Base-by-base conservation (phyloP, 2,797 vertebrate species). In the Microcaecilia unicolor region DNA sequence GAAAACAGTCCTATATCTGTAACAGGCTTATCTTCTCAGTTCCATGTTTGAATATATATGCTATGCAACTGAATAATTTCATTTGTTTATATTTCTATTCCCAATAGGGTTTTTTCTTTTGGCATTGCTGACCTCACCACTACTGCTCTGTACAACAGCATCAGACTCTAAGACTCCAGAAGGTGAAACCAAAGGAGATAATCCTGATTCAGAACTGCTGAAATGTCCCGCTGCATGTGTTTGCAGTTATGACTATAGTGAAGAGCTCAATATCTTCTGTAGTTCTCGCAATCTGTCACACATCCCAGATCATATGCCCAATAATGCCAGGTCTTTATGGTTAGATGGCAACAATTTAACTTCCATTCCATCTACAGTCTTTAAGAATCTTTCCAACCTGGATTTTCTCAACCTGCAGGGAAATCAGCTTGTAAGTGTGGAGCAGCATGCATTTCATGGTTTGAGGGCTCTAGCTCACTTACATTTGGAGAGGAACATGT, bases 371-470 rank as follows among this genome's bases (percentile, higher is more conserved):
- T 63, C 82, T 0, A 72, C 67, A 0, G 71, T 81, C 19, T 95
- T 98, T 47, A 84, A 51, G 44, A 92, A 93, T 38, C 71, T 99
- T 12, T 70, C 77, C 0, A 60, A 68, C 24, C 63, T 99, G 67
- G 87, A 92, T 46, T 94, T 99, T 55, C 74, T 99, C 43, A 95
- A 94, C 55, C 71, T 99, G 32, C 92, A 97, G 66, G 90, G 74
- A 41, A 89, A 88, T 18, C 73, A 81, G 34, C 55, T 99, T 52
- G 48, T 33, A 1, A 53, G 68, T 0, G 72, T 98, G 29, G 92
- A 95, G 61, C 70, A 81, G 1, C 86, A 86, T 6, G 87, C 82
- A 5, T 90, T 98, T 41, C 81, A 74, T 2, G 90, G 92, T 12
- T 80, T 97, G 22, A 55, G 69, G 25, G 49, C 67, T 0, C 67